Base-by-base conservation (phyloP, 2,113 vertebrate genomes). In the Conger conger region DNA sequence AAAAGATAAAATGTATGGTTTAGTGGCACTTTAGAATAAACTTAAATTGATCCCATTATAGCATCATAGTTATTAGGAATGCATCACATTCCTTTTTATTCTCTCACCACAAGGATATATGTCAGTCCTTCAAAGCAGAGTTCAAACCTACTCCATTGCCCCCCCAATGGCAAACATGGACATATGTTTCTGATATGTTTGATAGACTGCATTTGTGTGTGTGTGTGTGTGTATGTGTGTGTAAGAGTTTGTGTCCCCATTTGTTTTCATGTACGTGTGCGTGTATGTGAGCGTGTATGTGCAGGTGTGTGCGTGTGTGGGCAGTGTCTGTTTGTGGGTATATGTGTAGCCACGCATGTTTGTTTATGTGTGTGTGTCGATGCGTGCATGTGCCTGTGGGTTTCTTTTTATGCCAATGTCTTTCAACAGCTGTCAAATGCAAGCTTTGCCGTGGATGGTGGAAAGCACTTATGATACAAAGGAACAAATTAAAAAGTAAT, bases 401-500 rank as follows among this genome's bases (percentile, higher is more conserved):
- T 53, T 4, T 81, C 27, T 53, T 81, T 81, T 84, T 79, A 83
- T 78, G 36, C 79, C 85, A 86, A 87, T 86, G 82, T 38, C 76
- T 80, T 80, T 80, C 54, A 86, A 83, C 89, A 90, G 87, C 86
- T 89, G 88, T 82, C 89, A 88, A 89, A 88, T 36, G 88, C 82
- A 63, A 82, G 79, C 80, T 87, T 79, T 88, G 85, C 73, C 87
- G 38, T 6, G 73, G 45, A 77, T 37, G 84, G n/a, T 79, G 83
- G 45, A 80, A 80, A 80, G 85, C 87, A 89, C 84, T 86, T 87
- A 86, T 76, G 78, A 87, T 83, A 89, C 87, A 89, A 87, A 83
- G 83, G 83, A 77, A 16, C 40, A 15, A 82, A 90, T 91, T 88
- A 90, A 90, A 90, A 86, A 91, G 85, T 90, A 83, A 90, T 91